Evolutionary conservation across 2,797 vertebrate species (phyloP), one percentile per base, ranked within the genome.

Genomic region (Ataeniobius toweri): DNA sequence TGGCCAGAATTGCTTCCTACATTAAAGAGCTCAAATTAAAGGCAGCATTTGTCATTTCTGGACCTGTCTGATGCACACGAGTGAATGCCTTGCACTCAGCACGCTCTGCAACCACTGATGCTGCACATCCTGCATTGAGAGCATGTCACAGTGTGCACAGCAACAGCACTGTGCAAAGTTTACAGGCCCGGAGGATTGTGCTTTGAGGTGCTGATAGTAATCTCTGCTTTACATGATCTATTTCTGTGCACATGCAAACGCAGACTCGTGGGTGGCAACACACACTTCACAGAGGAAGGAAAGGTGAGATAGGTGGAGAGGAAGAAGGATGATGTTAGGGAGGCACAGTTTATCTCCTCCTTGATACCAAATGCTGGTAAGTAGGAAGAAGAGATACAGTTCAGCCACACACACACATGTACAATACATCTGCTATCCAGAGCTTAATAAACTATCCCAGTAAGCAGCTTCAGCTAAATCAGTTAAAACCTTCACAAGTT

Each of bases 151-250:
- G 26, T 41, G 65, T 50, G 44, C 65, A 69, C 69, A 51, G 58
- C 26, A 13, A 13, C 58, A 26, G 26, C 58, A 2, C 16, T 51
- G 16, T 55, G 53, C 56, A 59, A 77, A 67, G 77, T 84, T 84
- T 75, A 70, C 81, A 83, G 67, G 8, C 72, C 65, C 26, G 18
- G 75, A 76, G 59, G 3, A 48, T 69, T 59, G 10, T 61, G 72
- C 86, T 78, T 53, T 78, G 74, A 83, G 80, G 80, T 56, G 78
- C 78, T 84, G 89, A 91, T 91, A 80, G 79, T 82, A 73, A 89
- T 91, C 91, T 88, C 31, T 80, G 75, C 63, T 89, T 59, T 87
- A 87, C 90, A 82, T 83, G 78, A 89, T 87, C 91, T 93, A 93
- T 92, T 91, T 92, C 85, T 83, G 89, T 89, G 83, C 75, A 28